A percentile compares a stretch with the other conserved stretches of the same genome.
These are phyloP conservation scores for Ateles fusciceps DNA, from an alignment of 2,797 vertebrate species.

Conservation along the genomic window DNA sequence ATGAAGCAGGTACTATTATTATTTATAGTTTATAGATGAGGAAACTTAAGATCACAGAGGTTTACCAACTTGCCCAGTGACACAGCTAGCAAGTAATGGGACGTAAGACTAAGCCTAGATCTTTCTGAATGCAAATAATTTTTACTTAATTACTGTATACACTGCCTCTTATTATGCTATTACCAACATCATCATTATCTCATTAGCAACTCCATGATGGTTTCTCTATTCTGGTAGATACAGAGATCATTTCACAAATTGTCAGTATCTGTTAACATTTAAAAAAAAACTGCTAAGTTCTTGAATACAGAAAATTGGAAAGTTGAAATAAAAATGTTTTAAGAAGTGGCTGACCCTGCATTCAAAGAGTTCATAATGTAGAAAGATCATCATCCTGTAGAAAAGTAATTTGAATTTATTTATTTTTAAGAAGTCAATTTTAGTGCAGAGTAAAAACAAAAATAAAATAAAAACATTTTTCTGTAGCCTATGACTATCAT, in stretches of 20 bases:
- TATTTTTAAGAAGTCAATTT: background rate
- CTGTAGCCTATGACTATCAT: background rate
- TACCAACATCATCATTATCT: background rate
- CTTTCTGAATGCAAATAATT: conserved; percentile 1
- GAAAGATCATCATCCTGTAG: background rate
- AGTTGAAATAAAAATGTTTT: background rate
- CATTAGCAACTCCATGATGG: background rate
- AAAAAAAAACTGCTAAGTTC: background rate
- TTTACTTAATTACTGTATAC: background rate
- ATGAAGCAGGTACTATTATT: background rate
- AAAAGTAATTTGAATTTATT: conserved; percentile 23
- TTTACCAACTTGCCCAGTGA: background rate
- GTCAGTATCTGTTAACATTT: background rate
- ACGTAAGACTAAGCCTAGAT: background rate
- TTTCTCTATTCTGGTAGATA: background rate
- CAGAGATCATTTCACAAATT: background rate
- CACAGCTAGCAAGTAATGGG: background rate
- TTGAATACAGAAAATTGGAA: background rate
- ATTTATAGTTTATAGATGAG: conserved; percentile 14
- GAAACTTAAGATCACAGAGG: conserved; percentile 6
- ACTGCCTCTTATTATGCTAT: background rate
- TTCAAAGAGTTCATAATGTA: background rate
- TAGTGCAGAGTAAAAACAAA: conserved; percentile 1
- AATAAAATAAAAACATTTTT: conserved; percentile 44
- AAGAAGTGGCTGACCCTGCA: background rate